A percentile compares a stretch with the other conserved stretches of the same genome.
phyloP scores from a whole-genome alignment of 2,797 vertebrate species.

The Austrolebias charrua region DNA sequence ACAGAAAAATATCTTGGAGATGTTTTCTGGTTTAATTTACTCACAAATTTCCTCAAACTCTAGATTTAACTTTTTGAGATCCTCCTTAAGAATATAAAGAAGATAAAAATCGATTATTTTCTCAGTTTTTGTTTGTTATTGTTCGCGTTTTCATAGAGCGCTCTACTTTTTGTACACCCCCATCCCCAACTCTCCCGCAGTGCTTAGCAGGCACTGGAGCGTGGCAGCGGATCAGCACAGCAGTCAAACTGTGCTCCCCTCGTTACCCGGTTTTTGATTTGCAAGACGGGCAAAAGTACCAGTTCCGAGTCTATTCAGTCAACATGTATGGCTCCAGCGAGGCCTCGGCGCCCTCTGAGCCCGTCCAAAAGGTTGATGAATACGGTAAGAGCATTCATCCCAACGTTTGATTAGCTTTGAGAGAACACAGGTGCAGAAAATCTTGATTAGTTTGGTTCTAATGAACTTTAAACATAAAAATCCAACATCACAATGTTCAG shows the following conservation, averaged over 20 bases:
- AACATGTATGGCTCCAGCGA: conserved; percentile 89
- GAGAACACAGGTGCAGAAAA: neutral
- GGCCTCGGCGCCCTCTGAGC: conserved; percentile 84
- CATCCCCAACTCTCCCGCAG: conserved; percentile 58
- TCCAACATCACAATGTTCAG: neutral
- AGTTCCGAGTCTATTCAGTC: conserved; percentile 89
- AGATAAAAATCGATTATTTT: too few species aligned
- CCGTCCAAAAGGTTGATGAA: conserved; percentile 84
- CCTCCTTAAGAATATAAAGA: too few species aligned
- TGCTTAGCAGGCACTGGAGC: conserved; percentile 83
- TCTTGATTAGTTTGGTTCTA: too few species aligned
- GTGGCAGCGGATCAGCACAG: conserved; percentile 92
- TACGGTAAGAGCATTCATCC: conserved; percentile 79
- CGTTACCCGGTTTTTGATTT: conserved; percentile 93
- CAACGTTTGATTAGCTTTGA: neutral
- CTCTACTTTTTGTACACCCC: conserved; percentile 11
- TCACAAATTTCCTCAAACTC: neutral
- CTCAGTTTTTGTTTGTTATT: neutral
- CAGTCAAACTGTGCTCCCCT: conserved; percentile 87
- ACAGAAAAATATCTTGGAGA: neutral
- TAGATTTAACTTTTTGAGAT: too few species aligned
- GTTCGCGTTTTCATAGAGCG: conserved; percentile 22
- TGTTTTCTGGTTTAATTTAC: neutral
- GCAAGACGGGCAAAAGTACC: conserved; percentile 87
- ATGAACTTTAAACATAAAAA: too few species aligned